Evolutionary conservation across 2,797 vertebrate genomes (phyloP), one percentile per base, ranked within the genome.

Genomic region (Centroberyx gerrardi): DNA sequence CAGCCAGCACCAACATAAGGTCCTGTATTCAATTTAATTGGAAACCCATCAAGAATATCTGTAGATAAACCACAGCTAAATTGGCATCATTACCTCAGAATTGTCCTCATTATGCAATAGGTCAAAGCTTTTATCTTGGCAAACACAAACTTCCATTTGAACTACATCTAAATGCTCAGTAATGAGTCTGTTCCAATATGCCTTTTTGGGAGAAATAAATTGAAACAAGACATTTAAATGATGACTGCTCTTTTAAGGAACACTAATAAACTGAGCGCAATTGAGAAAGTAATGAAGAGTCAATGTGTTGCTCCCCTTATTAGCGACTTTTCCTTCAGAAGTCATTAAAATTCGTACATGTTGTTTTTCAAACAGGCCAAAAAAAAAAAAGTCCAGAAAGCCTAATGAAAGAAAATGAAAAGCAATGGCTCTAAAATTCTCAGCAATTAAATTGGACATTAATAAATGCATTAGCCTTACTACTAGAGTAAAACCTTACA

Each of bases 391-490:
- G 73, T 56, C 54, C 60, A 48, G 71, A 83, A 82, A 78, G 68
- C 53, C 53, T 87, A 90, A 91, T 90, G 87, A 85, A 85, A 68
- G 82, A 78, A 91, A 90, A 92, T 89, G 69, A 88, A 90, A 89
- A 79, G 82, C 68, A 80, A 65, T 74, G 2, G 75, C 80, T 87
- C 77, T 69, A 42, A 91, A 90, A 86, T 70, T 42, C 42, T 65
- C 54, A 0, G 63, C 88, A 88, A 91, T 93, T 90, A 90, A 90
- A 89, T 83, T 79, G 68, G 80, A 91, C 89, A 76, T 89, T 91
- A 93, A 94, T 91, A 89, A 92, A 94, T 90, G 90, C 86, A 90
- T 89, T 84, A 87, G 77, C 48, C 62, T 80, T 76, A 78, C 84
- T 89, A 40, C 51, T 61, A 18, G 27, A 70, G 56, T 52, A 59